Base-by-base conservation (phyloP, 2,113 vertebrate species). In the Cochlearius cochlearius region DNA sequence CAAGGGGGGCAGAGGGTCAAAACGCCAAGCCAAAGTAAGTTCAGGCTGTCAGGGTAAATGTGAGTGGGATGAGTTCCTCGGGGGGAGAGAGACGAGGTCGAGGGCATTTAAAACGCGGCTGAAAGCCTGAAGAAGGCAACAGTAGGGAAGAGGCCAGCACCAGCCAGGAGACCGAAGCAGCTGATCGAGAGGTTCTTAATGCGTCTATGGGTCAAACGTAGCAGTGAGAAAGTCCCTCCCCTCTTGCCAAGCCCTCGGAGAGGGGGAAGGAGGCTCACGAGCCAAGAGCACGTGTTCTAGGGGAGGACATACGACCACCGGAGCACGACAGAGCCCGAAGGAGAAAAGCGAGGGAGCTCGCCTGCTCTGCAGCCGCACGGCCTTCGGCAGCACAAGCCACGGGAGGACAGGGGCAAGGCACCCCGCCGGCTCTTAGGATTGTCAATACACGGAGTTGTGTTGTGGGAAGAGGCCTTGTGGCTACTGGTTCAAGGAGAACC, bases 391-490 rank as follows among this genome's bases (percentile, higher is more conserved):
- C 60, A 86, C 92, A 56, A 63, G 94, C 93, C 92, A 78, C 5
- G 36, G 96, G 97, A 97, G 97, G 83, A 76, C 77, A 69, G 94
- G 94, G 63, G 67, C 92, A 71, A 94, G 95, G 89, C 80, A 62
- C 38, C 55, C 86, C 5, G 2, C 64, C 0, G 8, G 81, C 69
- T 85, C 86, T 75, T 74, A 75, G 92, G 98, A 98, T 98, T 98
- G 98, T 98, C 98, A 45, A 97, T 62, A 98, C 95, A 98, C 12
- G 4, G 94, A 88, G 95, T 22, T 92, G 49, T 27, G 39, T 72
- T 58, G 45, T 52, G 87, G 86, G 66, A n/a, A 53, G 43, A 74
- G 79, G 36, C 77, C 72, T 20, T 5, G 23, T 4, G 60, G 90
- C 8, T 43, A 36, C 69, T 5, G 72, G 52, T 15, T 47, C 4